phyloP scores from a whole-genome alignment of 2,888 invertebrate genomes.

The Campopleginae sp. region DNA sequence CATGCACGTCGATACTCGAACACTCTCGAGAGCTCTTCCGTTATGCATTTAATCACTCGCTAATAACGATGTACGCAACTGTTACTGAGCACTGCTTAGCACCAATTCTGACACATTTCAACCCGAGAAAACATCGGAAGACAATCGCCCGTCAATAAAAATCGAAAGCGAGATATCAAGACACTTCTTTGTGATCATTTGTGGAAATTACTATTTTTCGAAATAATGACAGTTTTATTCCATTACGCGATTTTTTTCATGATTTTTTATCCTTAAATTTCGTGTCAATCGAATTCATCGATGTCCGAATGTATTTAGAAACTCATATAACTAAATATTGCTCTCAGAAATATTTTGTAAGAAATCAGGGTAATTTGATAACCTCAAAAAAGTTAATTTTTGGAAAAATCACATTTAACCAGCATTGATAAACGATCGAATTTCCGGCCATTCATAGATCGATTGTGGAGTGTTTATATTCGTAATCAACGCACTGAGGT shows the following conservation, averaged over 20 bases:
- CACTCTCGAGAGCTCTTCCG: neutral
- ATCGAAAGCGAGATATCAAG: neutral
- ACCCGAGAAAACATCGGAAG: neutral
- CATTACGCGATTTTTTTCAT: neutral
- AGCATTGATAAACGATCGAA: neutral
- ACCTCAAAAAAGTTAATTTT: neutral
- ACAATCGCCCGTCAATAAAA: neutral
- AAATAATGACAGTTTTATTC: neutral
- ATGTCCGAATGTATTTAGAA: neutral
- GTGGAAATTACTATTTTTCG: neutral
- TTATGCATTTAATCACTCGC: neutral
- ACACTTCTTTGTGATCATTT: neutral
- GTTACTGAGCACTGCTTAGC: neutral
- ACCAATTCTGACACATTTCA: neutral
- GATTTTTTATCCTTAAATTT: neutral
- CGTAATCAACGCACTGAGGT: neutral
- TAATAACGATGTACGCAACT: neutral
- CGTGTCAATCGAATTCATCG: neutral
- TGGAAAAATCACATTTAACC: neutral
- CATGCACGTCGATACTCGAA: neutral
- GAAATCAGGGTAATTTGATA: neutral
- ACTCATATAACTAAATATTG: neutral
- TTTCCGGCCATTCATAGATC: neutral
- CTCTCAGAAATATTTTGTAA: neutral
- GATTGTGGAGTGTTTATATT: neutral